These are phyloP conservation scores for Calliphora vicina DNA, from an alignment of 1,140 invertebrate genomes.

Conservation along the genomic window DNA sequence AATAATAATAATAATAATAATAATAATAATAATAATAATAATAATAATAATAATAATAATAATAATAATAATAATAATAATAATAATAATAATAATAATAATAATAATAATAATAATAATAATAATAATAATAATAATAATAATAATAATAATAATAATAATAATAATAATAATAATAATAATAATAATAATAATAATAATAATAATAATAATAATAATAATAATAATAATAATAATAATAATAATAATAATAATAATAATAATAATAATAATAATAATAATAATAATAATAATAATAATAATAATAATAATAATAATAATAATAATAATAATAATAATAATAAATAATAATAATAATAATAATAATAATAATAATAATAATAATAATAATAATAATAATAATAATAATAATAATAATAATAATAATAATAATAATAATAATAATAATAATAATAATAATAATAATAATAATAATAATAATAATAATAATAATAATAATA, in stretches of 20 bases:
- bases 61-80: not conserved
- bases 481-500: too few relatives aligned
- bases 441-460: too few relatives aligned
- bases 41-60: not conserved
- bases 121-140: not conserved
- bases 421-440: too few relatives aligned
- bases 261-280: not conserved
- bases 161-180: not conserved
- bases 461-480: too few relatives aligned
- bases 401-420: too few relatives aligned
- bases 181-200: not conserved
- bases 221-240: not conserved
- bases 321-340: too few relatives aligned
- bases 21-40: not conserved
- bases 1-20: not conserved
- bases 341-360: too few relatives aligned
- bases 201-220: not conserved
- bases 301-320: too few relatives aligned
- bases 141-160: not conserved
- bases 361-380: too few relatives aligned
- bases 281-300: not conserved
- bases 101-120: not conserved
- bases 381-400: too few relatives aligned
- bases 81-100: not conserved
- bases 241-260: not conserved